These are phyloP conservation scores for Amphibalanus amphitrite DNA, from an alignment of 1,140 invertebrate genomes.

Conservation along the genomic window DNA sequence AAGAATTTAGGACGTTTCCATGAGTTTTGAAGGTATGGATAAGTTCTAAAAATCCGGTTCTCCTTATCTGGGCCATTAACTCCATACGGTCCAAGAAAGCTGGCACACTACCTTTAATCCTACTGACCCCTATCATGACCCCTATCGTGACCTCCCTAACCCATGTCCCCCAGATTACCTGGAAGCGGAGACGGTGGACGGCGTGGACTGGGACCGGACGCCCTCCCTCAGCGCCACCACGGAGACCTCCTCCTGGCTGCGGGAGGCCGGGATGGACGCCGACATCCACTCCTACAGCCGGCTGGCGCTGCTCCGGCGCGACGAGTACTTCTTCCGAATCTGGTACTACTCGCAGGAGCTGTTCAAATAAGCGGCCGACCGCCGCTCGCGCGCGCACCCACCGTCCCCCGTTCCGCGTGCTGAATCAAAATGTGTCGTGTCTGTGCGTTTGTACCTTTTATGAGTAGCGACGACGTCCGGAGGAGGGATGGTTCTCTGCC, in stretches of 20 bases:
- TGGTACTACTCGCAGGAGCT: constrained; percentile 65
- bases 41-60: no score
- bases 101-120: no score
- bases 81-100: no score
- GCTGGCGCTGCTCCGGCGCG: constrained; percentile 54
- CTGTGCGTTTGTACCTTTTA: constrained; percentile 11
- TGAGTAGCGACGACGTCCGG: not conserved
- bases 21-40: no score
- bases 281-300: constrained; percentile 74
- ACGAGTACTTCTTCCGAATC: constrained; percentile 89
- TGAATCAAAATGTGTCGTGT: constrained; percentile 1
- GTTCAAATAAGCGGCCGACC: constrained; percentile 40
- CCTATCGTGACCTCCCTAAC: no score
- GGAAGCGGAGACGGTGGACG: constrained; percentile 30
- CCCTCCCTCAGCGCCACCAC: constrained; percentile 50
- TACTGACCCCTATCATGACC: no score
- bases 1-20: no score
- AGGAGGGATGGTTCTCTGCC: no score
- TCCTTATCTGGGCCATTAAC: no score
- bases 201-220: constrained; percentile 30
- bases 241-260: constrained; percentile 83
- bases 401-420: constrained; percentile 6
- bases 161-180: constrained; percentile 17
- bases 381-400: constrained; percentile 6
- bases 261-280: constrained; percentile 78